Conservation (phyloP, 2,113 vertebrate species). For the Globicephala melas region DNA sequence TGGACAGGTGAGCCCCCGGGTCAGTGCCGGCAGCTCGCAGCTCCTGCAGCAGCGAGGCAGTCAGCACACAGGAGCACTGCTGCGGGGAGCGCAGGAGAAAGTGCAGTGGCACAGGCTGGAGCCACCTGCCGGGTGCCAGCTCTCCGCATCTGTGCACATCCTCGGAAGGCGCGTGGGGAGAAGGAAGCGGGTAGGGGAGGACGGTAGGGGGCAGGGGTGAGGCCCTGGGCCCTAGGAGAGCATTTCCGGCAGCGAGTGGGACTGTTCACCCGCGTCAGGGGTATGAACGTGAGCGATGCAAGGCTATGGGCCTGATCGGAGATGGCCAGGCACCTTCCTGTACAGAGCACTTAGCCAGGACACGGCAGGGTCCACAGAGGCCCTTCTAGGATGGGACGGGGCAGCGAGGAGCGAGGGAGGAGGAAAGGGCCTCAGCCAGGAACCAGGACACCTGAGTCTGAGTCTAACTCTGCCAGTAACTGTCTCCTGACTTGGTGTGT, state of each 20-base stretch:
- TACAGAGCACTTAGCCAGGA: neutral
- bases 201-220: too few species aligned
- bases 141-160: neutral
- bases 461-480: neutral
- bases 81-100: slow-evolving; percentile 50
- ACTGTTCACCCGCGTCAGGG: neutral
- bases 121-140: neutral
- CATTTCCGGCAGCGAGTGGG: neutral
- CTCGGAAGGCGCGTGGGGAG: accelerated
- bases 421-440: neutral
- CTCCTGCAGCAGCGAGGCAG: slow-evolving; percentile 75
- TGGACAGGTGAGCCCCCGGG: slow-evolving; percentile 5
- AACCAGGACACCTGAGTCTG: accelerated
- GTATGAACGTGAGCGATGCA: neutral
- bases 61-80: slow-evolving; percentile 90
- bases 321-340: neutral
- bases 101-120: neutral
- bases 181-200: neutral
- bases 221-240: neutral
- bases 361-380: neutral
- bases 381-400: neutral
- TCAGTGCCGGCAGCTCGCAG: slow-evolving; percentile 71
- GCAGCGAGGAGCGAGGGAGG: accelerated
- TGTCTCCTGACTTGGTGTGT: neutral
- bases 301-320: neutral